A percentile compares a stretch with the other conserved stretches of the same genome.
phyloP scores from a whole-genome alignment of 1,140 invertebrate genomes.

The Listronotus oregonensis region DNA sequence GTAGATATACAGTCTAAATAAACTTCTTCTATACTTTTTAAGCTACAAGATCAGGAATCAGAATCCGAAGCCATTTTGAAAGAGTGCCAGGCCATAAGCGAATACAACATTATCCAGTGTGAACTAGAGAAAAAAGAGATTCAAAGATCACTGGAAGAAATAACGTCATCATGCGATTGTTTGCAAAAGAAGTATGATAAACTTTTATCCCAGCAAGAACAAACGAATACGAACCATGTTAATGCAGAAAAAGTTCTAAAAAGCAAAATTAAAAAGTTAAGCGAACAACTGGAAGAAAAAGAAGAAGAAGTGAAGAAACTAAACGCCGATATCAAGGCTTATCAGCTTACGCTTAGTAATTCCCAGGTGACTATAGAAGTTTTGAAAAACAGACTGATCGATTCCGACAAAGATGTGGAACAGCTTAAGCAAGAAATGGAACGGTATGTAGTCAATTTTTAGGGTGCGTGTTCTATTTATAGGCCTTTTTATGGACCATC shows the following conservation, averaged over 20 bases:
- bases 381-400: slow-evolving; percentile 58
- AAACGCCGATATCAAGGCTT: slow-evolving; percentile 58
- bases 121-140: slow-evolving; percentile 60
- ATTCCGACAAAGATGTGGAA: slow-evolving; percentile 61
- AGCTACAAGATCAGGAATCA: slow-evolving; percentile 56
- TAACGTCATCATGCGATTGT: slow-evolving; percentile 53
- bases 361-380: slow-evolving; percentile 59
- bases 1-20: no score
- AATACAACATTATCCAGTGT: slow-evolving; percentile 59
- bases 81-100: slow-evolving; percentile 60
- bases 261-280: slow-evolving; percentile 34
- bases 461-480: no score
- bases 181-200: slow-evolving; percentile 55
- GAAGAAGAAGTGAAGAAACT: slow-evolving; percentile 55
- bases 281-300: slow-evolving; percentile 38
- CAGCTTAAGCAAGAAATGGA: slow-evolving; percentile 56
- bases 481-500: no score
- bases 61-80: slow-evolving; percentile 58
- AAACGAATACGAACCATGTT: slow-evolving; percentile 16
- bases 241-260: slow-evolving; percentile 27
- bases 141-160: slow-evolving; percentile 54
- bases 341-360: slow-evolving; percentile 58
- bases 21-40: no score
- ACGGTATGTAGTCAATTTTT: slow-evolving; percentile 10
- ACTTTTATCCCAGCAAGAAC: slow-evolving; percentile 41